Base-by-base conservation (phyloP, 2,888 invertebrate species). In the Mesochorus sp. region DNA sequence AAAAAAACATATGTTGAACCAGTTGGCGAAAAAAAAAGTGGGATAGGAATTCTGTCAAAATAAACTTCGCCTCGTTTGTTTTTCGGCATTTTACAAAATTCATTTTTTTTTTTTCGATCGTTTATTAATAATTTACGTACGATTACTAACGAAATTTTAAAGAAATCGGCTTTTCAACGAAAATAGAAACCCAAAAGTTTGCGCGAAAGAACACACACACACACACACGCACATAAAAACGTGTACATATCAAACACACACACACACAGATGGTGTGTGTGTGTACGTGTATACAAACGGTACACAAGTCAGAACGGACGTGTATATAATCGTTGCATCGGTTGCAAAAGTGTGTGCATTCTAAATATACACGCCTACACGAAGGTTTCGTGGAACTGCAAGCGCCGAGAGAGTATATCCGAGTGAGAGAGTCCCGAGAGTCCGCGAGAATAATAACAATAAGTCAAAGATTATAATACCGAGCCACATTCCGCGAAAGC, bases 361-460 rank as follows among this genome's bases (percentile, higher is more conserved):
- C 78, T 78, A 78, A 78, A 78, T 78, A 78, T 78, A 78, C 78
- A 70, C 68, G 77, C 72, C 73, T 73, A 73, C 72, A 68, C 73
- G 55, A 62, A 68, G 62, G 61, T 62, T 78, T 78, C 78, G 78
- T 78, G 64, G 77, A 74, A 78, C 67, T 73, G 72, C 67, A 14
- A 59, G 55, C 51, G 55, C 51, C 24, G 47, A 61, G 72, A 62
- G 19, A n/a, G n/a, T n/a, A n/a, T 49, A 71, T 55, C 47, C 14
- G 61, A 19, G 44, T 26, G 47, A 55, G 26, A 53, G 37, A 34
- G 39, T 6, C 39, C 59, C 12, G 51, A 31, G 44, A 31, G 42
- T 67, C 42, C 42, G 57, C 55, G 74, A 67, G 67, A 71, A 71
- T 71, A 71, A 71, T 71, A 71, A 71, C 71, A 71, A 71, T 71